Base-by-base conservation (phyloP, 35 echinoderm and acorn worm species). In the Diadema setosum region DNA sequence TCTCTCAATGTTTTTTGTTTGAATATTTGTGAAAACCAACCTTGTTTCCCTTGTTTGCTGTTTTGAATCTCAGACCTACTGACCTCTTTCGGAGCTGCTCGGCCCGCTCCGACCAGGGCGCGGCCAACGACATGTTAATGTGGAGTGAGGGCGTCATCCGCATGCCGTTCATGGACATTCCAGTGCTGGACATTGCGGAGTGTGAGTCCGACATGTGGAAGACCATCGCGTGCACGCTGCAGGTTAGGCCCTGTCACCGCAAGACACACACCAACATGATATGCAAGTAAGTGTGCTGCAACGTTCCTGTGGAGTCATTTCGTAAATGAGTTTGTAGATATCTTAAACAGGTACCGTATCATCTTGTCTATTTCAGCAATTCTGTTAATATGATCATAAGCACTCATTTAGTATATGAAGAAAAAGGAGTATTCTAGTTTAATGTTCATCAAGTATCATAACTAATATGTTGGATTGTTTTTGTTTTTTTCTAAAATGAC, bases 171-270 rank as follows among this genome's bases (percentile, higher is more conserved):
- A 91, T 94, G 88, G 48, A 92, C n/a, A 92, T 95, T 46, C 86
- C 88, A 4, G 96, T 99, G 11, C 76, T 95, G 36, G 86, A 99
- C 52, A 99, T 99, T 23, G 84, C 65, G 3, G 89, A 95, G 75
- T 99, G 96, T 31, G 75, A 99, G n/a, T 87, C 93, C 9, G 89
- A 99, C 31, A 94, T 85, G 89, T 99, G 96, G 96, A 99, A 99
- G 74, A 89, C 96, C n/a, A 91, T 99, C 0, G 96, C 96, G 5
- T 99, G 96, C 57, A 90, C 93, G 7, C 90, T 99, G 17, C 96
- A 99, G 55, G 86, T 99, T 45, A 99, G 92, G 70, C 96, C 96
- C 4, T 99, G 96, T 87, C 86, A 99, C 59, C 37, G 80, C 12
- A 94, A 99, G 75, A 92, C 96, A 36, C 96, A 99, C 43, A 75